Conservation (phyloP, 2,888 invertebrate genomes). For the Pristionchus fissidentatus region DNA sequence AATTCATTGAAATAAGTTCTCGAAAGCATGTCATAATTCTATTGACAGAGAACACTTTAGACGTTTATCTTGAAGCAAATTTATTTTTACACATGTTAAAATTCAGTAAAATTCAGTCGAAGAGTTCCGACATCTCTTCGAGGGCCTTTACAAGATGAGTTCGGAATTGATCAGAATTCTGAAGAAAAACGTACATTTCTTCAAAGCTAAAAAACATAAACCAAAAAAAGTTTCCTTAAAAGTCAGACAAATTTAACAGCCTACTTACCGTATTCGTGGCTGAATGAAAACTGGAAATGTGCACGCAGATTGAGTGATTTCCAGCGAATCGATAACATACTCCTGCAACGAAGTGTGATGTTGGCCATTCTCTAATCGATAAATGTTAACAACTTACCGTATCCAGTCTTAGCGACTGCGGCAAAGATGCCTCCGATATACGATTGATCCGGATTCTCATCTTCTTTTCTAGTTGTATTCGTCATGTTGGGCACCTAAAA, state of each 20-base stretch:
- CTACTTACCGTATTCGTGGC: slow-evolving; percentile 57
- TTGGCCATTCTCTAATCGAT: slow-evolving; percentile 8
- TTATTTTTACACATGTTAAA: too few relatives aligned
- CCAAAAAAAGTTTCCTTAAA: too few relatives aligned
- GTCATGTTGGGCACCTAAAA: slow-evolving; percentile 65
- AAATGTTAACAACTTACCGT: slow-evolving; percentile 55
- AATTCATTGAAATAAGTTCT: too few relatives aligned
- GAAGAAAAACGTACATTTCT: neutral
- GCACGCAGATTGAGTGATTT: slow-evolving; percentile 63
- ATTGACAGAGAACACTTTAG: too few relatives aligned
- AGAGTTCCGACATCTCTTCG: slow-evolving; percentile 62
- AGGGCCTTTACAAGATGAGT: slow-evolving; percentile 56
- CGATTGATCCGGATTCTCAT: slow-evolving; percentile 51
- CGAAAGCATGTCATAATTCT: too few relatives aligned
- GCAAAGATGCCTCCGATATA: slow-evolving; percentile 68
- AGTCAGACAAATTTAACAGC: neutral
- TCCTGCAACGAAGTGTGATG: slow-evolving; percentile 49
- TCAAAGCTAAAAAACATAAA: too few relatives aligned
- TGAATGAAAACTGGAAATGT: slow-evolving; percentile 65
- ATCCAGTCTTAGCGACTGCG: slow-evolving; percentile 67
- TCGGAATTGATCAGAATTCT: slow-evolving; percentile 62
- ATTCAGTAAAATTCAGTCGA: slow-evolving; percentile 54
- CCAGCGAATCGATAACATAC: slow-evolving; percentile 71
- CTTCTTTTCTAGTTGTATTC: slow-evolving; percentile 64
- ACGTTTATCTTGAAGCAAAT: too few relatives aligned